Conservation (phyloP, 1,140 invertebrate species). For the Leguminivora glycinivorella region DNA sequence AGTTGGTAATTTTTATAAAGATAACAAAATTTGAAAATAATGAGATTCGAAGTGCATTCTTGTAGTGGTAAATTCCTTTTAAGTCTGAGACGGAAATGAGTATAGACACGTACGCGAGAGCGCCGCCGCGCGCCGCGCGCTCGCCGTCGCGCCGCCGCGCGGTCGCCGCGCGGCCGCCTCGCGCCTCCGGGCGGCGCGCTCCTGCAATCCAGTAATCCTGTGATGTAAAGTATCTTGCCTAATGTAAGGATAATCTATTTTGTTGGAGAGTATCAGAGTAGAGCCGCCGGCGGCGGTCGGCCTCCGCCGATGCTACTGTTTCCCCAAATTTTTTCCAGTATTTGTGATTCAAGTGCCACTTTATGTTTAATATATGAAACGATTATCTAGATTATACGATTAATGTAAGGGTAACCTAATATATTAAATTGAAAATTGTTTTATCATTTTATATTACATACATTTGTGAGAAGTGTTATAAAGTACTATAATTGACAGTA, state of each 20-base stretch:
- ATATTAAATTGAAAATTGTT: constrained; percentile 80
- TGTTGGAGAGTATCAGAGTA: constrained; percentile 51
- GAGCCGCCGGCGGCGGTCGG: constrained; percentile 50
- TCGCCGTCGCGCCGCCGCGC: too few relatives aligned
- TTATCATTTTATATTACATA: constrained; percentile 81
- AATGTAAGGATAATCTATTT: constrained; percentile 65
- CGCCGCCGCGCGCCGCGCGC: constrained; percentile 32
- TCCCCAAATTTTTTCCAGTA: constrained; percentile 81
- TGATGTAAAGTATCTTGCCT: constrained; percentile 67
- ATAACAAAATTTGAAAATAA: constrained; percentile 67
- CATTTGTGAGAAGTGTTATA: constrained; percentile 78
- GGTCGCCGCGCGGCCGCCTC: too few relatives aligned
- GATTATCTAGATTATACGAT: constrained; percentile 81
- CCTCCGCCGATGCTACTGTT: constrained; percentile 68
- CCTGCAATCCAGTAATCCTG: constrained; percentile 54
- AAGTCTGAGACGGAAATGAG: constrained; percentile 69
- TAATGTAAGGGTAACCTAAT: constrained; percentile 80
- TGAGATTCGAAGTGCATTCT: constrained; percentile 79
- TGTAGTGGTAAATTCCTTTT: constrained; percentile 76
- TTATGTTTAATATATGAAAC: constrained; percentile 81
- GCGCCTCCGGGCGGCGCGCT: constrained; percentile 37
- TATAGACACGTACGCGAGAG: constrained; percentile 54
- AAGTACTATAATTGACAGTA: constrained; percentile 77
- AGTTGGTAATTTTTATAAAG: constrained; percentile 71
- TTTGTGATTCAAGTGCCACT: constrained; percentile 82